A percentile compares a stretch with the other conserved stretches of the same genome.
Conservation (phyloP, 1,140 invertebrate species). For the Chelonus insularis region DNA sequence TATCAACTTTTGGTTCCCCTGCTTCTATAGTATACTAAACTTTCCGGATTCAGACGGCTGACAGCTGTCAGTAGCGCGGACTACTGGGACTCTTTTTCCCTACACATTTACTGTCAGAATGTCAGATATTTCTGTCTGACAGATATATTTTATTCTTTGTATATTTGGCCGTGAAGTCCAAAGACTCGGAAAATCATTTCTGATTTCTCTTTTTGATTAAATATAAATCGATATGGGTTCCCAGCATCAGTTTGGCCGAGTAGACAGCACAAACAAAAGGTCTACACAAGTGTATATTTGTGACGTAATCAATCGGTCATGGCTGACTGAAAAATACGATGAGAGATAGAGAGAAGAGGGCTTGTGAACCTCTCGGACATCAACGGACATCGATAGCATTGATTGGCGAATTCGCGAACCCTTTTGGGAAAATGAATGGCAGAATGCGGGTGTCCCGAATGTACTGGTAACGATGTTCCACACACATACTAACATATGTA, state of each 20-base stretch:
- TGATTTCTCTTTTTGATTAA: not conserved
- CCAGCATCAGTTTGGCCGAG: too few relatives aligned
- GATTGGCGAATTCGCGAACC: constrained; percentile 50
- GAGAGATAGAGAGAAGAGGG: not conserved
- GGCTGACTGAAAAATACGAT: not conserved
- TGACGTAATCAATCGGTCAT: not conserved
- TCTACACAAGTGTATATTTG: not conserved
- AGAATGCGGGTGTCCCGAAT: not conserved
- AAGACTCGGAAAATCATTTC: not conserved
- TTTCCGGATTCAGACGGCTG: constrained; percentile 50
- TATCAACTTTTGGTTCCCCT: constrained; percentile 41
- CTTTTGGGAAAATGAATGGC: constrained; percentile 34
- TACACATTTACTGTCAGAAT: constrained; percentile 5
- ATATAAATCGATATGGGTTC: too few relatives aligned
- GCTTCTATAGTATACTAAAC: constrained; percentile 34
- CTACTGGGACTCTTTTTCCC: constrained; percentile 21
- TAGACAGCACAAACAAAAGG: too few relatives aligned
- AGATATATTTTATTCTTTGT: not conserved
- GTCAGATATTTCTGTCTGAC: not conserved
- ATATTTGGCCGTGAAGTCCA: not conserved
- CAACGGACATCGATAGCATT: constrained; percentile 45
- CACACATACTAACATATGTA: not conserved
- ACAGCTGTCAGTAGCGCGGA: constrained; percentile 48
- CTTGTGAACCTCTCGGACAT: not conserved
- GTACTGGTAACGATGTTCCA: not conserved